Percentiles rank a stretch among this genome's conserved stretches.
These are phyloP conservation scores for Leptura quadrifasciata DNA, from an alignment of 2,888 invertebrate genomes.

Conservation along the genomic window DNA sequence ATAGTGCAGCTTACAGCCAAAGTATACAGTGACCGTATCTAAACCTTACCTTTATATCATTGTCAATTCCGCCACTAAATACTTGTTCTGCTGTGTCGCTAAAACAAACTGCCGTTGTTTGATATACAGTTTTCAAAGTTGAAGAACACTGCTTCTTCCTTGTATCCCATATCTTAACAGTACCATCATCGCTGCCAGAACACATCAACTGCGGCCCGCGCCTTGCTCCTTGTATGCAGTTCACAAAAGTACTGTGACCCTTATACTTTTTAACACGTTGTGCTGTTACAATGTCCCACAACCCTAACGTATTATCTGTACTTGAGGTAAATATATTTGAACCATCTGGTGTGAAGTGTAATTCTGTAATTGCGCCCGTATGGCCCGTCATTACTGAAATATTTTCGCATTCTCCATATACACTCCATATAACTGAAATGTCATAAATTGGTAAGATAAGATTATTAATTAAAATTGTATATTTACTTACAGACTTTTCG, in stretches of 20 bases:
- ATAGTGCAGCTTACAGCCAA: too few species aligned
- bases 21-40: neutral
- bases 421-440: slow-evolving; percentile 91
- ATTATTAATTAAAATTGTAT: neutral
- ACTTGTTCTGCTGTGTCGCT: slow-evolving; percentile 97
- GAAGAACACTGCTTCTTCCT: slow-evolving; percentile 88
- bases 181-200: slow-evolving; percentile 96
- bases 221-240: slow-evolving; percentile 85
- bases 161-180: slow-evolving; percentile 94
- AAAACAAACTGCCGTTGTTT: slow-evolving; percentile 91
- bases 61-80: slow-evolving; percentile 96
- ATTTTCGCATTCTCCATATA: slow-evolving; percentile 98
- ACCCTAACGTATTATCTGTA: slow-evolving; percentile 94
- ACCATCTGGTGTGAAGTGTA: slow-evolving; percentile 91
- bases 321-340: slow-evolving; percentile 91
- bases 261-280: slow-evolving; percentile 92
- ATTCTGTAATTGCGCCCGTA: slow-evolving; percentile 95
- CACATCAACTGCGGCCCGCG: slow-evolving; percentile 93
- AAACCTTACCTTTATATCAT: slow-evolving; percentile 86
- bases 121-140: slow-evolving; percentile 84
- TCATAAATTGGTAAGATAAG: neutral
- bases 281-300: slow-evolving; percentile 96
- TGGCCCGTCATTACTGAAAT: slow-evolving; percentile 95
- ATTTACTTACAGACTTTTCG: slow-evolving; percentile 90
- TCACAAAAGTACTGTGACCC: slow-evolving; percentile 87